Evolutionary conservation across 2,797 vertebrate genomes (phyloP), one percentile per base, ranked within the genome.

Genomic region (Emys orbicularis): DNA sequence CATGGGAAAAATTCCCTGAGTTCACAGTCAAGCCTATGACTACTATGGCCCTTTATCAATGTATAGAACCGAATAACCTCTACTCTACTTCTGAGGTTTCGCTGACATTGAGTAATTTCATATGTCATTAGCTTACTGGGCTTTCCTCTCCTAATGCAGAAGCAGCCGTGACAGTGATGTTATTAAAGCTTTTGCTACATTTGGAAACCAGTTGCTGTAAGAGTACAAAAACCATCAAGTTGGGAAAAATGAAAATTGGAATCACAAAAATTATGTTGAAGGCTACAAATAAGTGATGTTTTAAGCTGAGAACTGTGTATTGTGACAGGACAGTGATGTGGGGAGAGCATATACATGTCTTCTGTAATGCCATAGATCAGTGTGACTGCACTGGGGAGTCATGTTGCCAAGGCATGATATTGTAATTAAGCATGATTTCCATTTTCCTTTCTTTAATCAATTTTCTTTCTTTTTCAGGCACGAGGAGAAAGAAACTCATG

Each of bases 1-100:
- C 74, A 34, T 0, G 1, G 18, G 15, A 94, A 37, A 96, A 89
- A 93, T 19, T 49, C 3, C 34, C 84, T 81, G 57, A 11, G 29
- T 61, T 84, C 49, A 15, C 72, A 76, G 16, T 8, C 27, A 7
- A 27, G 5, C 54, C 80, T n/a, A 57, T 89, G 94, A 92, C 1
- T 18, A 77, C 29, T 1, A 44, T 44, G 8, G 77, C 81, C 88
- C 76, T 41, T 65, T 37, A 52, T 61, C 16, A 54, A 74, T 86
- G 72, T 72, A 54, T 59, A 94, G 72, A 15, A 77, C 74, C 18
- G 81, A 34, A 49, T 61, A 61, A 23, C 41, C 56, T 15, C 54
- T 77, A 37, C 74, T 89, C 56, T 90, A 21, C 53, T 83, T 57
- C 47, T 50, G 85, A 93, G 89, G 9, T 90, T 95, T 91, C 92